Percentiles rank a stretch among this genome's conserved stretches.
Conservation (phyloP, 2,113 vertebrate species). For the Ptychochromis oligacanthus region DNA sequence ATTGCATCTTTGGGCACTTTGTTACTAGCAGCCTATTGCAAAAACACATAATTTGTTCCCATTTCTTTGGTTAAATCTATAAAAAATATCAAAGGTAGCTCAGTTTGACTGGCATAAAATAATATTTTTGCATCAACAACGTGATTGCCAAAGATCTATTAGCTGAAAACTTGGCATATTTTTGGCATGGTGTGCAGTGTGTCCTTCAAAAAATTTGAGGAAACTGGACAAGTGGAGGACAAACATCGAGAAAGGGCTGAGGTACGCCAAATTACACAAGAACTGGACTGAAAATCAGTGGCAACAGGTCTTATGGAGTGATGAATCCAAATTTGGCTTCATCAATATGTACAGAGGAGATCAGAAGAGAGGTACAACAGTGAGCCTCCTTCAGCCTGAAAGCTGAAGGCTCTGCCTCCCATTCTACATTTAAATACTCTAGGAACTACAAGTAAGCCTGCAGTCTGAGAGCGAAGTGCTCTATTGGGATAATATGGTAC, state of each 20-base stretch:
- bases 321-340: background rate
- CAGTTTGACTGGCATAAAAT: background rate
- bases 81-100: background rate
- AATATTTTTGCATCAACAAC: background rate
- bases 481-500: too few relatives aligned
- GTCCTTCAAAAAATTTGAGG: background rate
- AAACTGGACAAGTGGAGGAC: too few relatives aligned
- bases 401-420: too few relatives aligned
- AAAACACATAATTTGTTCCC: too few relatives aligned
- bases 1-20: background rate
- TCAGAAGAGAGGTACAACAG: background rate
- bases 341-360: background rate
- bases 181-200: background rate
- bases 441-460: too few relatives aligned
- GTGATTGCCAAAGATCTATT: background rate
- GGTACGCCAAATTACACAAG: too few relatives aligned
- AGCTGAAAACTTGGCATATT: background rate
- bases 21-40: background rate
- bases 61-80: too few relatives aligned
- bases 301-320: background rate
- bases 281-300: too few relatives aligned
- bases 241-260: too few relatives aligned
- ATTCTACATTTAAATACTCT: too few relatives aligned
- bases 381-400: too few relatives aligned
- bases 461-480: too few relatives aligned